Evolutionary conservation across 1,140 invertebrate species (phyloP).

Genomic region (Drosophila micromelanica): DNA sequence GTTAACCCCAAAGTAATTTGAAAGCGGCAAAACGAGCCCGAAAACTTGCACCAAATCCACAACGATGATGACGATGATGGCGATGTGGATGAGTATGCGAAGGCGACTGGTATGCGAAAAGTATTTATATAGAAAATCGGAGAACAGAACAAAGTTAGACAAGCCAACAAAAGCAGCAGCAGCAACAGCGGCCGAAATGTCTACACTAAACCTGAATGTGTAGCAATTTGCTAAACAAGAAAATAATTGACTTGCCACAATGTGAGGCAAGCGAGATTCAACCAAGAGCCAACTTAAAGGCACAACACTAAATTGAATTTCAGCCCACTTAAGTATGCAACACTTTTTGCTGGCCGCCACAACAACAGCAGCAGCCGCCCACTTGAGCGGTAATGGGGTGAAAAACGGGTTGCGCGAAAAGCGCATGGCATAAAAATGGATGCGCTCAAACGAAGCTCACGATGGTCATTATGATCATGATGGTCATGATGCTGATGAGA

Average conservation of each 20-base stretch:
- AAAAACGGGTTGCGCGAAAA: conserved; percentile 71
- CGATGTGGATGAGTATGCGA: too few species aligned
- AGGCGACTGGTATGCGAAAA: too few species aligned
- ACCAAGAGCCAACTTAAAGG: conserved; percentile 45
- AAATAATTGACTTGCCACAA: conserved; percentile 75
- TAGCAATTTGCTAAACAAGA: conserved; percentile 78
- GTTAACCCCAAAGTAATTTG: too few species aligned
- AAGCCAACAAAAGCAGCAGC: conserved; percentile 34
- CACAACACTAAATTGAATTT: conserved; percentile 63
- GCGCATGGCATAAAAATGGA: conserved; percentile 71
- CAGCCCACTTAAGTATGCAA: conserved; percentile 61
- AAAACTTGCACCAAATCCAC: too few species aligned
- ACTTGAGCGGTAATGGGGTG: conserved; percentile 59
- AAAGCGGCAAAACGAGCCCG: too few species aligned
- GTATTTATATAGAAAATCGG: conserved; percentile 17
- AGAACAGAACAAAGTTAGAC: conserved; percentile 16
- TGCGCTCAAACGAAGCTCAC: conserved; percentile 65
- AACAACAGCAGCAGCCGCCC: conserved; percentile 4
- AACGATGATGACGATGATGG: too few species aligned
- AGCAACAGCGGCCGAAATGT: conserved; percentile 30
- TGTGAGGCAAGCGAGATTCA: conserved; percentile 6
- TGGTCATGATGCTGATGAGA: conserved; percentile 31
- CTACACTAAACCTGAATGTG: conserved; percentile 73
- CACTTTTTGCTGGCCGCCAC: conserved; percentile 40
- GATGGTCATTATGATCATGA: conserved; percentile 37